These are phyloP conservation scores for Oscheius sp. DNA, from an alignment of 1,140 invertebrate species.

Conservation along the genomic window DNA sequence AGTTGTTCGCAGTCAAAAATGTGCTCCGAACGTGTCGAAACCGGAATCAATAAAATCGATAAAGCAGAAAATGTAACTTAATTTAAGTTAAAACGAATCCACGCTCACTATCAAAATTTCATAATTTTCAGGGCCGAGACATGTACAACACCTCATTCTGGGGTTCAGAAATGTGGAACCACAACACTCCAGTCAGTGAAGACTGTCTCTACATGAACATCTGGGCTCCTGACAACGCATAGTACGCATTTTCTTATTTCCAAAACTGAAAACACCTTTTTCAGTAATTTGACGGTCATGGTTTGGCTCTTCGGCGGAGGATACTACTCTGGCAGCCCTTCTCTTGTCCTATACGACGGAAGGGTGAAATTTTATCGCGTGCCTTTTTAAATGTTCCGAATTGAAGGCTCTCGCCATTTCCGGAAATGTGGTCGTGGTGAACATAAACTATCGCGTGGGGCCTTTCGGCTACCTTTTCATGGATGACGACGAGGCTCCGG, in stretches of 20 bases:
- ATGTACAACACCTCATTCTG: slow-evolving; percentile 58
- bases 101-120: not conserved
- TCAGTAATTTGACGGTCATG: slow-evolving; percentile 60
- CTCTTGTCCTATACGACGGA: slow-evolving; percentile 57
- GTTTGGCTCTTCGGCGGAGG: slow-evolving; percentile 61
- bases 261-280: slow-evolving; percentile 14
- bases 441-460: slow-evolving; percentile 59
- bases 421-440: slow-evolving; percentile 59
- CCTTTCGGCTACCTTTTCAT: slow-evolving; percentile 59
- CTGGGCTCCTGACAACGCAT: slow-evolving; percentile 53
- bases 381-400: not conserved
- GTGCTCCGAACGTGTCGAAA: not conserved
- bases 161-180: slow-evolving; percentile 63
- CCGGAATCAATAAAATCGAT: not conserved
- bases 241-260: slow-evolving; percentile 12
- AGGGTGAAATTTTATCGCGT: slow-evolving; percentile 18
- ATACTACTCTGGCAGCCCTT: slow-evolving; percentile 57
- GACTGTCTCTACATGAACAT: slow-evolving; percentile 61
- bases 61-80: not conserved
- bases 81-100: not conserved
- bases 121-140: slow-evolving; percentile 51
- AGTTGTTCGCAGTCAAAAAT: not conserved
- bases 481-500: slow-evolving; percentile 73
- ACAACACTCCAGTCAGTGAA: slow-evolving; percentile 55
- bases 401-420: slow-evolving; percentile 47